A percentile compares a stretch with the other conserved stretches of the same genome.
These are phyloP conservation scores for Acanthacorydalis orientalis DNA, from an alignment of 2,888 invertebrate species.

Conservation along the genomic window DNA sequence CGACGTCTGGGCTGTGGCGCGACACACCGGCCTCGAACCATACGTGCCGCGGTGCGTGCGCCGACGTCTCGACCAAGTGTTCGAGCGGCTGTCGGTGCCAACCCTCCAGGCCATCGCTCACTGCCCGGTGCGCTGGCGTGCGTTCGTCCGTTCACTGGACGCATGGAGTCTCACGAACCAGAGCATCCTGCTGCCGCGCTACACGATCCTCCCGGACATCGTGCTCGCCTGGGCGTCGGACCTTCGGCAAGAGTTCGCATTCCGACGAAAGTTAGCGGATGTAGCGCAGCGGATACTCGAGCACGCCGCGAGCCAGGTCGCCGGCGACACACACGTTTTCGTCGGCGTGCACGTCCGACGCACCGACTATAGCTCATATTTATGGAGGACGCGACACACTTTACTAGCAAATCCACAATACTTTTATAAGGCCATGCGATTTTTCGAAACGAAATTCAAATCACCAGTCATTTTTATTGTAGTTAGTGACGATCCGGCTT, in stretches of 20 bases:
- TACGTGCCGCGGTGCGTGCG: slow-evolving; percentile 32
- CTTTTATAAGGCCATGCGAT: slow-evolving; percentile 26
- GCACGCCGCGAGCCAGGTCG: slow-evolving; percentile 16
- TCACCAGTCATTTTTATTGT: slow-evolving; percentile 24
- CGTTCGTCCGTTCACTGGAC: slow-evolving; percentile 30
- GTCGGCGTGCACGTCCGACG: slow-evolving; percentile 37
- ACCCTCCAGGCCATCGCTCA: slow-evolving; percentile 35
- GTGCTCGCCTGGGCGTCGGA: slow-evolving; percentile 37
- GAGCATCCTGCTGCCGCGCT: slow-evolving; percentile 35
- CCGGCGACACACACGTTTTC: slow-evolving; percentile 18
- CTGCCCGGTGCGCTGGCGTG: slow-evolving; percentile 30
- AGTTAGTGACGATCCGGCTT: slow-evolving; percentile 30
- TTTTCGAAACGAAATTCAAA: slow-evolving; percentile 25
- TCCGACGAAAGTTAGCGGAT: slow-evolving; percentile 28
- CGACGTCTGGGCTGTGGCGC: slow-evolving; percentile 29
- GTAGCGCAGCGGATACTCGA: slow-evolving; percentile 29
- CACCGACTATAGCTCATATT: slow-evolving; percentile 36
- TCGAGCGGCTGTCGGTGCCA: slow-evolving; percentile 34
- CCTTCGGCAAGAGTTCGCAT: slow-evolving; percentile 35
- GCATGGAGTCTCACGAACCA: slow-evolving; percentile 38
- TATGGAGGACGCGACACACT: slow-evolving; percentile 31
- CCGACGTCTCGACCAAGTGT: slow-evolving; percentile 33
- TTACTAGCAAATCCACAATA: slow-evolving; percentile 24
- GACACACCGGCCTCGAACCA: slow-evolving; percentile 29
- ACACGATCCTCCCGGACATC: slow-evolving; percentile 33